A percentile compares a stretch with the other conserved stretches of the same genome.
Conservation (phyloP, 2,888 invertebrate species). For the Liodrosophila aerea region DNA sequence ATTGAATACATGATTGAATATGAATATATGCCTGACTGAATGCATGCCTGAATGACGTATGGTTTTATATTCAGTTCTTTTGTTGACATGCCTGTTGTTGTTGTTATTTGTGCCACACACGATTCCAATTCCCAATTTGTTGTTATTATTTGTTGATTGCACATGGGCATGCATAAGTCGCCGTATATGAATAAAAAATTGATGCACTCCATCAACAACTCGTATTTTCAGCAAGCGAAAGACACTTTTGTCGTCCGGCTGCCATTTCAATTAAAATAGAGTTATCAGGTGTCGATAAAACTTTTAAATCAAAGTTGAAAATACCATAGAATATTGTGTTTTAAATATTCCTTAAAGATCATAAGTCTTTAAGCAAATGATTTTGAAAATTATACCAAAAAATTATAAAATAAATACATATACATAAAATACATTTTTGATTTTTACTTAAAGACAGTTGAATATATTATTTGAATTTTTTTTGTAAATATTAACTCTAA, state of each 20-base stretch:
- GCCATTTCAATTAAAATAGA: too few species aligned
- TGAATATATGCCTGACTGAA: conserved; percentile 59
- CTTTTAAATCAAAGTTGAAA: too few species aligned
- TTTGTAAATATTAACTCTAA: neutral
- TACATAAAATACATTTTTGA: too few species aligned
- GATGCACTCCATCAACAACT: conserved; percentile 11
- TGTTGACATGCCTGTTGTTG: conserved; percentile 5
- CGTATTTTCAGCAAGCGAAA: conserved; percentile 6
- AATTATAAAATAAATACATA: too few species aligned
- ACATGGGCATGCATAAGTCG: conserved; percentile 67
- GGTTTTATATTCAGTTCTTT: conserved; percentile 38
- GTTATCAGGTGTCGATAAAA: too few species aligned
- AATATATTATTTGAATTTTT: too few species aligned
- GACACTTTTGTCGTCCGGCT: too few species aligned
- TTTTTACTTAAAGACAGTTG: neutral
- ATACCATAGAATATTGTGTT: too few species aligned
- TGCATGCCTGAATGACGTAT: conserved; percentile 59
- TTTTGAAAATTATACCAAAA: too few species aligned
- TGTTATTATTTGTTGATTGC: conserved; percentile 53
- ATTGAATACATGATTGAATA: conserved; percentile 74
- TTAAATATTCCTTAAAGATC: too few species aligned
- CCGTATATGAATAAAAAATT: conserved; percentile 44
- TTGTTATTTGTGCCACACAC: conserved; percentile 58
- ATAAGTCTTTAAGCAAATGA: too few species aligned
- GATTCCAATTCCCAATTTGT: conserved; percentile 41